Evolutionary conservation across 2,888 invertebrate species (phyloP), one percentile per base, ranked within the genome.

Genomic region (Ophion ellenae): DNA sequence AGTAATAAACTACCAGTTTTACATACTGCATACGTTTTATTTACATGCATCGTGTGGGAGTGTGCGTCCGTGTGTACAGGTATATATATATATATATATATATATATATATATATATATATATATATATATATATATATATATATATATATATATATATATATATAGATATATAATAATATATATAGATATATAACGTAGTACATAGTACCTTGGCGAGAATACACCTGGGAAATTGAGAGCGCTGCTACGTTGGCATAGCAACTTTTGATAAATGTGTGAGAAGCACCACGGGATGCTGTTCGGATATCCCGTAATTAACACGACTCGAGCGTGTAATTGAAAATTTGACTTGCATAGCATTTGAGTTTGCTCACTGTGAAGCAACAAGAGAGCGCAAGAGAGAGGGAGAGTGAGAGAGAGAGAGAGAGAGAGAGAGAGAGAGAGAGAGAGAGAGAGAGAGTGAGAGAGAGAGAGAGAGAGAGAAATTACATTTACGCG

Each of bases 201-300:
- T 20, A 73, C 69, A 75, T 45, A 80, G 47, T 47, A 67, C 79
- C 66, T 76, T 61, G 20, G 71, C 66, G 70, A 40, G 73, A 84
- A 86, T 86, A 86, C 91, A 84, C 91, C 74, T 85, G 90, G 91
- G 91, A 91, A 91, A 91, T 91, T 90, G 90, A 80, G 84, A 81
- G 84, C 85, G 82, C 89, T 88, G 86, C 88, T 47, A 87, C 87
- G 85, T 88, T 79, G 66, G 71, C 77, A 61, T 87, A 87, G 79
- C 83, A 87, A 86, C 88, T 90, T 79, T 70, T 90, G 90, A 90
- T 90, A 90, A 91, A 91, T 88, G 89, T 75, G 81, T 86, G 78
- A 83, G 76, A 82, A 86, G 84, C 84, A 74, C 69, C 84, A 73
- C 83, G 84, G 86, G 87, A 88, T 88, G 76, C 61, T 76, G 81